Evolutionary conservation across 2,888 invertebrate genomes (phyloP), one percentile per base, ranked within the genome.

Genomic region (Cheilosia variabilis): DNA sequence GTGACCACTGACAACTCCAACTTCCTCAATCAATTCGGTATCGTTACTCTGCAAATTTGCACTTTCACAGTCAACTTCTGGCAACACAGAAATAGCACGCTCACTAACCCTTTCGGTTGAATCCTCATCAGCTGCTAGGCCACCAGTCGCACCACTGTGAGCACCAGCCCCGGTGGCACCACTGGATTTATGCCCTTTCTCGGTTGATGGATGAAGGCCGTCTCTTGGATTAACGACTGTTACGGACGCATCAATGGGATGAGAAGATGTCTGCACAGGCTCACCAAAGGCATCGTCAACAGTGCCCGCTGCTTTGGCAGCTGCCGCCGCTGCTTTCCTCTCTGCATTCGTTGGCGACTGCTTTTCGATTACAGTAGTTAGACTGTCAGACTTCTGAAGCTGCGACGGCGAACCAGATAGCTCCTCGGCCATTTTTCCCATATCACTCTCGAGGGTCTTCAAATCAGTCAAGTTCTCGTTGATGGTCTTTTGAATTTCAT

Each of bases 61-160:
- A 91, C 94, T 94, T 88, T 94, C 94, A 80, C 94, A 93, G 89
- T 95, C 95, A 17, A 94, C 93, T 84, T 95, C 94, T 52, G 94
- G 93, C 78, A 94, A 94, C 19, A 93, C 94, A 88, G 93, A 93
- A 43, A 94, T 93, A 89, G 91, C 89, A 89, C 90, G 90, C 87
- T 89, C 90, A 89, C 90, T 91, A 86, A 94, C 90, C 52, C 93
- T 89, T 88, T 91, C 91, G 53, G 90, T 89, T 66, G 89, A 87
- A 57, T 90, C 88, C 53, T 88, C 87, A 47, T 66, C 69, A 53
- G 77, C 79, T 22, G 71, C 87, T 43, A 71, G 55, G 13, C 69
- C 84, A 13, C 68, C 78, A 55, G 73, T 50, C 17, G 62, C 68
- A 24, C 17, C 19, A 22, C 22, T 53, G 65, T 62, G 52, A 52